phyloP scores from a whole-genome alignment of 2,797 vertebrate genomes.

The Trematomus bernacchii region DNA sequence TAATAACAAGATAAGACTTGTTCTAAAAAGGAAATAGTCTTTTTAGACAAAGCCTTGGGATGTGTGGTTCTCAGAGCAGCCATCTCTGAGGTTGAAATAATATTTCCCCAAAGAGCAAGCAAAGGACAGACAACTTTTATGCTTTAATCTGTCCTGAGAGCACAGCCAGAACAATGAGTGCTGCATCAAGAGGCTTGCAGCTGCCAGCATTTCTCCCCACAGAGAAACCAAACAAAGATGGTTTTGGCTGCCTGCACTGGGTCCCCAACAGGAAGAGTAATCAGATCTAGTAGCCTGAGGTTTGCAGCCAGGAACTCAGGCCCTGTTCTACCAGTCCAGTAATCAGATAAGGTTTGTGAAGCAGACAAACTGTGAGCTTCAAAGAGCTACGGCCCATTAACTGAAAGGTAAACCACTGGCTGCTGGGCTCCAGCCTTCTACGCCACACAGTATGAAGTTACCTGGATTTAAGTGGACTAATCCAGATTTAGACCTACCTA shows the following conservation, averaged over 20 bases:
- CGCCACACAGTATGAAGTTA: conserved; percentile 57
- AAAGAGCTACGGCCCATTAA: conserved; percentile 78
- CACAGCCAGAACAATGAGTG: conserved; percentile 70
- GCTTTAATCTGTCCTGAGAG: conserved; percentile 71
- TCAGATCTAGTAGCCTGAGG: conserved; percentile 74
- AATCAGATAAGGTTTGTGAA: conserved; percentile 84
- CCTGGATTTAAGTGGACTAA: conserved; percentile 27
- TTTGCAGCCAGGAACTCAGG: conserved; percentile 66
- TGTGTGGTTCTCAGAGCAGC: conserved; percentile 49
- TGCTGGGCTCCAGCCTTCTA: conserved; percentile 38
- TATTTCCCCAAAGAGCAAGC: conserved; percentile 58
- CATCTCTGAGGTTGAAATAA: conserved; percentile 60
- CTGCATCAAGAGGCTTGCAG: conserved; percentile 67
- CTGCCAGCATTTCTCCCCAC: conserved; percentile 69
- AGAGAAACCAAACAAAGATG: conserved; percentile 77
- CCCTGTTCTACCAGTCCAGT: conserved; percentile 70
- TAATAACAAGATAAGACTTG: conserved; percentile 48
- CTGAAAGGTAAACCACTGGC: conserved; percentile 75
- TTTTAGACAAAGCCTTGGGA: conserved; percentile 52
- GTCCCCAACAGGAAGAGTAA: conserved; percentile 72
- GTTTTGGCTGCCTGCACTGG: conserved; percentile 75
- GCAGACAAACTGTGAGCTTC: conserved; percentile 76
- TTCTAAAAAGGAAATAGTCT: conserved; percentile 46
- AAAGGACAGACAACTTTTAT: conserved; percentile 61
- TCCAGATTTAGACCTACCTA: conserved; percentile 28